Percentiles rank a stretch among this genome's conserved stretches.
Conservation (phyloP, 2,797 vertebrate species). For the Chaunax sp. region DNA sequence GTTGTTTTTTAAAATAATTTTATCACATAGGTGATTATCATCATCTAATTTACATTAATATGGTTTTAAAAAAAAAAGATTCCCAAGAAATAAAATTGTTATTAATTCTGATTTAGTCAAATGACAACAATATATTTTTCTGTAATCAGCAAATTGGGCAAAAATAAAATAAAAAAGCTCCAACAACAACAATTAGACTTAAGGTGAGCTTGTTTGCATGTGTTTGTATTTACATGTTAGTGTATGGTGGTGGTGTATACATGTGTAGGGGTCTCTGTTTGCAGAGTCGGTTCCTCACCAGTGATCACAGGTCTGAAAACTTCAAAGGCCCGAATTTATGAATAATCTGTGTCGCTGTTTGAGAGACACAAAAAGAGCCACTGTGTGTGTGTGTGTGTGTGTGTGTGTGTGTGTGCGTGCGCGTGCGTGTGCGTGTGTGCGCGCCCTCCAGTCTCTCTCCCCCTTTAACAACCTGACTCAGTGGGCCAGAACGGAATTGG, state of each 20-base stretch:
- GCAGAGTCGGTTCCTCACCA: slow-evolving; percentile 64
- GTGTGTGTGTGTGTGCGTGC: slow-evolving; percentile 8
- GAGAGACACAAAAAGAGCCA: slow-evolving; percentile 45
- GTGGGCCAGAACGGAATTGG: slow-evolving; percentile 77
- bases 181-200: not conserved
- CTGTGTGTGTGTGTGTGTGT: slow-evolving; percentile 20
- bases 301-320: slow-evolving; percentile 78
- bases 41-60: too few species aligned
- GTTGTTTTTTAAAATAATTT: too few species aligned
- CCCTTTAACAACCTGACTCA: slow-evolving; percentile 77
- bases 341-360: slow-evolving; percentile 61
- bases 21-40: too few species aligned
- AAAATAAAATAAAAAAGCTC: not conserved
- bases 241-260: not conserved
- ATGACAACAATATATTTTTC: not conserved
- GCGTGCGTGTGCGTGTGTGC: slow-evolving; percentile 7
- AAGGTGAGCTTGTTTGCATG: slow-evolving; percentile 20
- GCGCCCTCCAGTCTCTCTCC: slow-evolving; percentile 40
- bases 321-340: slow-evolving; percentile 76
- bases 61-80: too few species aligned
- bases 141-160: not conserved
- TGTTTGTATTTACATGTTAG: slow-evolving; percentile 20
- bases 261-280: slow-evolving; percentile 39
- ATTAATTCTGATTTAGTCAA: too few species aligned
- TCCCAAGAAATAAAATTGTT: too few species aligned